Percentiles rank a stretch among this genome's conserved stretches.
Conservation (phyloP, 37 sponge, comb jelly and placozoan genomes). For the Hormiphora californensis region DNA sequence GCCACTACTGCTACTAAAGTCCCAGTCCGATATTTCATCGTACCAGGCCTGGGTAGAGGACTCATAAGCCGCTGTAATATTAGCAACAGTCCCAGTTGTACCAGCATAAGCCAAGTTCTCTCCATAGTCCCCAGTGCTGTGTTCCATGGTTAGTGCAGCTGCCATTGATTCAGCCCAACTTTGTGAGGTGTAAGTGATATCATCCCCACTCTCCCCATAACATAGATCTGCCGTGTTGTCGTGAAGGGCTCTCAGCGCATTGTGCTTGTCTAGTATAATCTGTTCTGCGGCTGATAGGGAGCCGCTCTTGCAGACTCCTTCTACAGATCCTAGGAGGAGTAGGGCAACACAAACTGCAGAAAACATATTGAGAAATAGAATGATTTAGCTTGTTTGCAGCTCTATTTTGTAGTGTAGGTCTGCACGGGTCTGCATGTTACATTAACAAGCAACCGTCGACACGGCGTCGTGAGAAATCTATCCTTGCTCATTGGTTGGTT, state of each 20-base stretch:
- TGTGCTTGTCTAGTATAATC: constrained; percentile 17
- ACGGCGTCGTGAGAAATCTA: too few species aligned
- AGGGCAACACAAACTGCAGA: too few species aligned
- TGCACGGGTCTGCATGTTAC: too few species aligned
- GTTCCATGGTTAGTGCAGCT: background rate
- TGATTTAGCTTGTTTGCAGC: too few species aligned
- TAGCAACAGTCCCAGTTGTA: background rate
- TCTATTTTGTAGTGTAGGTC: too few species aligned
- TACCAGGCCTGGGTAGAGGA: background rate
- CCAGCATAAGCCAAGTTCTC: constrained; percentile 22
- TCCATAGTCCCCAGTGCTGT: background rate
- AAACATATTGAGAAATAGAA: too few species aligned
- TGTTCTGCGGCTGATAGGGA: background rate
- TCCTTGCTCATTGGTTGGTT: too few species aligned
- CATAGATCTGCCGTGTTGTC: background rate
- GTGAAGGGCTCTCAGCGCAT: background rate
- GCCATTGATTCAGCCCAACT: constrained; percentile 28
- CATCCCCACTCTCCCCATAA: constrained; percentile 46
- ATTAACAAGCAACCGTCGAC: too few species aligned
- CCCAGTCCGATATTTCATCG: constrained; percentile 26
- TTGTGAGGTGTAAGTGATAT: constrained; percentile 2
- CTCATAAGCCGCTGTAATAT: background rate
- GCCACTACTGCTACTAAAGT: background rate
- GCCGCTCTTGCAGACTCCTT: background rate
- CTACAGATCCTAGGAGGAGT: background rate